phyloP scores from a whole-genome alignment of 2,797 vertebrate genomes.

The Anniella stebbinsi region DNA sequence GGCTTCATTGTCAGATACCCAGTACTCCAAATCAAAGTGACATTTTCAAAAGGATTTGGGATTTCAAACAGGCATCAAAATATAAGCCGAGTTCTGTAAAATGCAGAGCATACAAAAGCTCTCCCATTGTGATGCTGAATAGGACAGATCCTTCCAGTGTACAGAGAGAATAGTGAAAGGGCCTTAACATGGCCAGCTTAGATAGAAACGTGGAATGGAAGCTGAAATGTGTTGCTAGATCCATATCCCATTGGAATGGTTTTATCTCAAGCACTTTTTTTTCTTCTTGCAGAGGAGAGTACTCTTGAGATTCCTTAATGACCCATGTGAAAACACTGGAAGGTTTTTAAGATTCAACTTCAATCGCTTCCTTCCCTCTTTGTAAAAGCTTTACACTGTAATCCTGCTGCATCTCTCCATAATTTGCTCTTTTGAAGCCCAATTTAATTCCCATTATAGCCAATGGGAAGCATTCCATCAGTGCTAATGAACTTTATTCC shows the following conservation, averaged over 20 bases:
- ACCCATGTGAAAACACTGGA: background rate
- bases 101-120: background rate
- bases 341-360: constrained; percentile 17
- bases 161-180: background rate
- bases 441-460: constrained; percentile 44
- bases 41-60: background rate
- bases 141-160: background rate
- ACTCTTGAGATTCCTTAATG: constrained; percentile 18
- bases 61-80: constrained; percentile 2
- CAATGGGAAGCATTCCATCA: constrained; percentile 35
- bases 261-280: background rate
- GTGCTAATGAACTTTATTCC: constrained; percentile 39
- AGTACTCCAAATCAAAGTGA: background rate
- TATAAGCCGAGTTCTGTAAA: background rate
- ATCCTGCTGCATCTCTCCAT: background rate
- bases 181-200: background rate
- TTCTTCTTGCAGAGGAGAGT: background rate
- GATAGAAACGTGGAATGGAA: background rate
- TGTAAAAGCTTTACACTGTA: background rate
- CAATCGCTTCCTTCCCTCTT: background rate
- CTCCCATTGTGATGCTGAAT: background rate
- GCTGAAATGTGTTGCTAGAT: background rate
- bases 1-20: background rate
- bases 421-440: constrained; percentile 29
- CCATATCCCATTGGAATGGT: background rate